These are phyloP conservation scores for Brachionus paranguensis DNA, from an alignment of 1,140 invertebrate species.

Conservation along the genomic window DNA sequence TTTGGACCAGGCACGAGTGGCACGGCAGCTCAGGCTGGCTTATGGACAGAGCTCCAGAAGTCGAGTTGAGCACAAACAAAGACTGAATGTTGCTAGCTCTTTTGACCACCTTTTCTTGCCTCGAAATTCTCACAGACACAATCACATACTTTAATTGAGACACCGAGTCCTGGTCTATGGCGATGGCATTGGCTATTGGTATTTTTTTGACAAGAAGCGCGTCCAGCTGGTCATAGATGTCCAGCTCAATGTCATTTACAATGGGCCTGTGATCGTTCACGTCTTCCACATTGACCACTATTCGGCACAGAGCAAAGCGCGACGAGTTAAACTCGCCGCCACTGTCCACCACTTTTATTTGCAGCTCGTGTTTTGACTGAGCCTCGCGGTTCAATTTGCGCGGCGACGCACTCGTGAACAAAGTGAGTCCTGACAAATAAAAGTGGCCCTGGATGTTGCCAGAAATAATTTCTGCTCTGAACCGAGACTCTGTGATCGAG, in stretches of 20 bases:
- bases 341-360: slow-evolving; percentile 18
- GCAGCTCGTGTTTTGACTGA: not conserved
- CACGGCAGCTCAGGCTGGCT: not conserved
- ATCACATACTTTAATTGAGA: slow-evolving; percentile 12
- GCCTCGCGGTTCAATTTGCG: slow-evolving; percentile 25
- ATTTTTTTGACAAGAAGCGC: not conserved
- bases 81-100: not conserved
- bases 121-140: not conserved
- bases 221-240: slow-evolving; percentile 8
- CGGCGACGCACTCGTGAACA: not conserved
- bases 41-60: not conserved
- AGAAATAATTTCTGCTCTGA: not conserved
- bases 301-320: slow-evolving; percentile 15
- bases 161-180: slow-evolving; percentile 2
- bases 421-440: not conserved
- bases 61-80: not conserved
- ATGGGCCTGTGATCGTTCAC: slow-evolving; percentile 29
- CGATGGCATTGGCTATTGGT: slow-evolving; percentile 8
- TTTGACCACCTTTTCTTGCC: no score
- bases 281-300: slow-evolving; percentile 13
- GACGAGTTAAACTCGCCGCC: not conserved
- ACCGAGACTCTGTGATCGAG: not conserved
- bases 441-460: slow-evolving; percentile 22
- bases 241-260: slow-evolving; percentile 38
- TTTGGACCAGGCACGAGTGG: not conserved